Percentiles rank a stretch among this genome's conserved stretches.
Conservation (phyloP, 2,113 vertebrate genomes). For the Stercorarius parasiticus region DNA sequence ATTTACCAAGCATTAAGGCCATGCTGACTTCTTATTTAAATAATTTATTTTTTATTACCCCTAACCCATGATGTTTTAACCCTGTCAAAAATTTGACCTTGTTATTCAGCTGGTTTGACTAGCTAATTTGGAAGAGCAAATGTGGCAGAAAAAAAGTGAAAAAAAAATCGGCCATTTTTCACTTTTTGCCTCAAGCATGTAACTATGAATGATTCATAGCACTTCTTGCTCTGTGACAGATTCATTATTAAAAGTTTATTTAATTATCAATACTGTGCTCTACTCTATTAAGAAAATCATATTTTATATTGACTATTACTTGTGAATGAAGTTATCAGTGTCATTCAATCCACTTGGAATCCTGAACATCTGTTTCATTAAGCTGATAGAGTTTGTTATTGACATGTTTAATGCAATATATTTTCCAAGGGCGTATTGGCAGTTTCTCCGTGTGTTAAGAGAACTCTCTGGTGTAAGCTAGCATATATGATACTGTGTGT, state of each 20-base stretch:
- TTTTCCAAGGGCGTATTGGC: constrained; percentile 22
- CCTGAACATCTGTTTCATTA: constrained; percentile 61
- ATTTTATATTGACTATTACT: constrained; percentile 70
- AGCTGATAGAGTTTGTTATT: constrained; percentile 48
- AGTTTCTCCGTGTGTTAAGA: constrained; percentile 8
- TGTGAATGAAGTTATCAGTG: constrained; percentile 69
- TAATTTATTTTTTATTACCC: not conserved
- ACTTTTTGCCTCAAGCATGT: constrained; percentile 63
- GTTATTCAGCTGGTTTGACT: not conserved
- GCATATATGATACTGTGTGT: not conserved
- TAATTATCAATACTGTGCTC: constrained; percentile 71
- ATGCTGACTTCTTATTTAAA: not conserved
- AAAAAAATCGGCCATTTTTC: constrained; percentile 23
- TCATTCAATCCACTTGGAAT: constrained; percentile 56
- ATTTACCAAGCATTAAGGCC: not conserved
- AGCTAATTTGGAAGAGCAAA: not conserved
- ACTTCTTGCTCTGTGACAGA: constrained; percentile 60
- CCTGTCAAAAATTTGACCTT: not conserved
- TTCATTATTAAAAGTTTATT: constrained; percentile 77
- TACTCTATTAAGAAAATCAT: constrained; percentile 71
- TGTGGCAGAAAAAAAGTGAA: not conserved
- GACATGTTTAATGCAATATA: constrained; percentile 29
- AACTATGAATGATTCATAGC: constrained; percentile 70
- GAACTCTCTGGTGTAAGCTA: not conserved
- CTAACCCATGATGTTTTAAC: not conserved